Conservation (phyloP, 2,888 invertebrate species). For the Drosophila falleni region DNA sequence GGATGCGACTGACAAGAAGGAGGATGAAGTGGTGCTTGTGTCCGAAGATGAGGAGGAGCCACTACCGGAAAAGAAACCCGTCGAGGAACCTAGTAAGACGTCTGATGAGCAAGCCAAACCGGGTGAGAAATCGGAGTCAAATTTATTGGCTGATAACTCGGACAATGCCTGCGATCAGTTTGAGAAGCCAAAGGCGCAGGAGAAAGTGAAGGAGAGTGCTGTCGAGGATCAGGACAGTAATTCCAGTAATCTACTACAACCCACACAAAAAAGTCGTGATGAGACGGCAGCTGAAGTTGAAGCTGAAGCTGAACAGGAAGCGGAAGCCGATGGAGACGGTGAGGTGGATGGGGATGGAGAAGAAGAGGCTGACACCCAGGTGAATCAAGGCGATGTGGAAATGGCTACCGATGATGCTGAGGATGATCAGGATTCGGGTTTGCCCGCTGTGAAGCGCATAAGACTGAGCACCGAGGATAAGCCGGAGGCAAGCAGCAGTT, state of each 20-base stretch:
- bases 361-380: slow-evolving; percentile 13
- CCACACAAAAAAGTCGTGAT: slow-evolving; percentile 57
- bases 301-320: slow-evolving; percentile 25
- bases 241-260: slow-evolving; percentile 80
- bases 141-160: slow-evolving; percentile 76
- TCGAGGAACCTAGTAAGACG: slow-evolving; percentile 11
- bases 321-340: slow-evolving; percentile 12
- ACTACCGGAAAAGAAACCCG: neutral
- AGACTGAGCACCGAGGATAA: slow-evolving; percentile 59
- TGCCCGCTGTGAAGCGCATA: slow-evolving; percentile 44
- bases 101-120: neutral
- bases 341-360: slow-evolving; percentile 26
- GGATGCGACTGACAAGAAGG: slow-evolving; percentile 26
- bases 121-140: slow-evolving; percentile 12
- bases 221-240: slow-evolving; percentile 75
- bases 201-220: slow-evolving; percentile 33
- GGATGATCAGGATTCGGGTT: slow-evolving; percentile 6
- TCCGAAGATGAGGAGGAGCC: slow-evolving; percentile 73
- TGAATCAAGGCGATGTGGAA: slow-evolving; percentile 6
- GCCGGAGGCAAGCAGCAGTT: slow-evolving; percentile 27
- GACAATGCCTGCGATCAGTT: slow-evolving; percentile 84
- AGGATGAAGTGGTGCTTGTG: slow-evolving; percentile 65
- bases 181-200: slow-evolving; percentile 55
- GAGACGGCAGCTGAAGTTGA: slow-evolving; percentile 31
- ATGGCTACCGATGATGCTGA: slow-evolving; percentile 32